A percentile compares a stretch with the other conserved stretches of the same genome.
These are phyloP conservation scores for Poecilobothrus nobilitatus DNA, from an alignment of 2,888 invertebrate genomes.

Conservation along the genomic window DNA sequence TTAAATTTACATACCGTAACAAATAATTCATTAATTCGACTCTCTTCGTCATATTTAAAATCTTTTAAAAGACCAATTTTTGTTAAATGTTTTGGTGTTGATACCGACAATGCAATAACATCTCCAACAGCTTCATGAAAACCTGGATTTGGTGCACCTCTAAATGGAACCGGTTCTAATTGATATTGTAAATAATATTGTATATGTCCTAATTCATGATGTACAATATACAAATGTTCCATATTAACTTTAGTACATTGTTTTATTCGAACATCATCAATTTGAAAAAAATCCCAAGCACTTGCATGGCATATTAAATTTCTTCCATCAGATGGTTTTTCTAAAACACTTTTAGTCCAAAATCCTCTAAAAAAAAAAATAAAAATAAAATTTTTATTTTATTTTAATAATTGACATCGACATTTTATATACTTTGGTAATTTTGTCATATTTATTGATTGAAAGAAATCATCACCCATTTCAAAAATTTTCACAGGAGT, in stretches of 20 bases:
- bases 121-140: constrained; percentile 71
- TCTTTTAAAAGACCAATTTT: constrained; percentile 55
- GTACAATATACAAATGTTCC: constrained; percentile 51
- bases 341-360: constrained; percentile 76
- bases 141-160: constrained; percentile 50
- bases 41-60: constrained; percentile 52
- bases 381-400: neutral
- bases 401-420: too few relatives aligned
- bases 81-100: constrained; percentile 60
- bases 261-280: constrained; percentile 67
- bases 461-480: constrained; percentile 76
- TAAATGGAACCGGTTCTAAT: constrained; percentile 49
- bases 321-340: constrained; percentile 59
- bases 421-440: constrained; percentile 50
- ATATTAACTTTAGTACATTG: constrained; percentile 54
- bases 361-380: constrained; percentile 48
- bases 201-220: constrained; percentile 63
- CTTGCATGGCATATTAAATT: constrained; percentile 78
- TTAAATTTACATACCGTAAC: constrained; percentile 26
- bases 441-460: constrained; percentile 66
- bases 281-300: constrained; percentile 79
- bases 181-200: constrained; percentile 61
- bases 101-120: constrained; percentile 59
- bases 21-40: constrained; percentile 59
- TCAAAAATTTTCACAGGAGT: constrained; percentile 69